A percentile compares a stretch with the other conserved stretches of the same genome.
Evolutionary conservation across 1,140 invertebrate genomes (phyloP).

Genomic region (Hycleus phaleratus): DNA sequence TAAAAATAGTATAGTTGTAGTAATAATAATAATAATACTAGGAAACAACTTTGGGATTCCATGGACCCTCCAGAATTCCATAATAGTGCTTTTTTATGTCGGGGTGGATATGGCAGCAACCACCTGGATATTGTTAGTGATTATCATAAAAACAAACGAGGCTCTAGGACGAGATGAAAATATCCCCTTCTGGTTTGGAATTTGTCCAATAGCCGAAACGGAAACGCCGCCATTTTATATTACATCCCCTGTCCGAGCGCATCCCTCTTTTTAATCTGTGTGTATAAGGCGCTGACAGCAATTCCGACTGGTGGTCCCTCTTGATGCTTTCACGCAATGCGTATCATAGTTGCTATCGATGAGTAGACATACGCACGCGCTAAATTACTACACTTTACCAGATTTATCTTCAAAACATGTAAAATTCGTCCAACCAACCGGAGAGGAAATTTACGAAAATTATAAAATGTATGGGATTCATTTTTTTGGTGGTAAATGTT

Average conservation of each 20-base stretch:
- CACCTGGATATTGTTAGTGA: background rate
- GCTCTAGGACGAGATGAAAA: background rate
- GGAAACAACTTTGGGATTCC: too few species aligned
- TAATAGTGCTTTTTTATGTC: too few species aligned
- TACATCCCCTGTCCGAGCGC: constrained; percentile 6
- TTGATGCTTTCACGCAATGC: constrained; percentile 16
- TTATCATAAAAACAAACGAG: constrained; percentile 15
- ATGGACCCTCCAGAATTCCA: too few species aligned
- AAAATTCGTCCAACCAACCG: too few species aligned
- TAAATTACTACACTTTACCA: constrained; percentile 14
- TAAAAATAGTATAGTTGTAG: too few species aligned
- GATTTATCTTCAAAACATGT: constrained; percentile 5
- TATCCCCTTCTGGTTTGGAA: background rate
- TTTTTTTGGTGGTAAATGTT: too few species aligned
- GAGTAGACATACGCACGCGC: constrained; percentile 14
- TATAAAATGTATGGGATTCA: background rate
- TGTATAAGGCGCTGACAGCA: constrained; percentile 17
- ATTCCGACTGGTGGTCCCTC: constrained; percentile 12
- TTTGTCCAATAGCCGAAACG: constrained; percentile 11
- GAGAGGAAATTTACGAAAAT: background rate
- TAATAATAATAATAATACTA: too few species aligned
- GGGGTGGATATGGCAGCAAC: background rate
- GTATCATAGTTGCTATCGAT: constrained; percentile 16
- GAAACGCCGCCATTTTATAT: constrained; percentile 13
- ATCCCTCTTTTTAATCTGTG: constrained; percentile 17